Percentiles rank a stretch among this genome's conserved stretches.
Conservation (phyloP, 1,140 invertebrate genomes). For the Drosophila kurseongensis region DNA sequence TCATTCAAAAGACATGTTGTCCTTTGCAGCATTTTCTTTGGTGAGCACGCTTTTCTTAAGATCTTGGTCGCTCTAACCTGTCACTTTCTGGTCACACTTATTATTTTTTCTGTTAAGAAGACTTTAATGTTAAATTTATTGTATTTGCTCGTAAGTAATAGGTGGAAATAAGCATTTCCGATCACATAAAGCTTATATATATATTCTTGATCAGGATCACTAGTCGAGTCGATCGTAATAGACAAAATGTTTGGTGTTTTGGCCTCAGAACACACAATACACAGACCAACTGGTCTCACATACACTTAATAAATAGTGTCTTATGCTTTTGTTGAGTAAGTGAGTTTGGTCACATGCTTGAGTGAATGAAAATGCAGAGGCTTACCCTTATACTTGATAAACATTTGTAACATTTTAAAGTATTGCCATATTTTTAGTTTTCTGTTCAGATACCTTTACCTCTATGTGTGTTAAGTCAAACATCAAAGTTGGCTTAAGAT, state of each 20-base stretch:
- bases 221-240: too few relatives aligned
- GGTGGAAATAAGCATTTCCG: too few relatives aligned
- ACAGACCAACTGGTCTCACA: too few relatives aligned
- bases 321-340: neutral
- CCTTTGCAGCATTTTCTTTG: too few relatives aligned
- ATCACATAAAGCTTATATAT: too few relatives aligned
- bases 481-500: constrained; percentile 40
- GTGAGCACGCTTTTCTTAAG: neutral
- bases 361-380: too few relatives aligned
- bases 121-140: too few relatives aligned
- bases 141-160: too few relatives aligned
- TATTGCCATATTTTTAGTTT: constrained; percentile 9
- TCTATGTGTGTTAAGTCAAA: constrained; percentile 11
- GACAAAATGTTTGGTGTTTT: too few relatives aligned
- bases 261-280: too few relatives aligned
- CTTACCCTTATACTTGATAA: neutral
- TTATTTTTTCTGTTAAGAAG: too few relatives aligned
- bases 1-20: neutral
- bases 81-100: neutral
- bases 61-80: neutral
- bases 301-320: neutral
- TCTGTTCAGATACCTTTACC: neutral
- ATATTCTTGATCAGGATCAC: too few relatives aligned
- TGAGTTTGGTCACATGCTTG: neutral
- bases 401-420: neutral